Evolutionary conservation across 53 echinoderm and acorn worm genomes (phyloP).

Genomic region (Temnopleurus reevesii): DNA sequence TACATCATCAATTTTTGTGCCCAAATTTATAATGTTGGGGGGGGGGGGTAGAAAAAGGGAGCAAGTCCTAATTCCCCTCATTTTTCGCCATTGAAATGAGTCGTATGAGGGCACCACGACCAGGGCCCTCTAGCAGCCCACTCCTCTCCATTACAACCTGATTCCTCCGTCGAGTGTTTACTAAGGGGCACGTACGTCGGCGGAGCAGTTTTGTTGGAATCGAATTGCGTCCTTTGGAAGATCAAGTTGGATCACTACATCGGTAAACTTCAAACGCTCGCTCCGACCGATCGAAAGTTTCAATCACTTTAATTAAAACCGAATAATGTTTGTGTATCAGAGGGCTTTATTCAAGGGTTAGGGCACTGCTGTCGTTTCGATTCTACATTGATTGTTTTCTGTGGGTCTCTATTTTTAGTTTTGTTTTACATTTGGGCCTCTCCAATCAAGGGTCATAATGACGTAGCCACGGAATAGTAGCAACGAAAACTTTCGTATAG

Average conservation of each 20-base stretch:
- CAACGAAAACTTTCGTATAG: neutral
- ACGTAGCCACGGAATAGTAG: neutral
- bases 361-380: neutral
- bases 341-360: neutral
- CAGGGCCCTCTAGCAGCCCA: too few relatives aligned
- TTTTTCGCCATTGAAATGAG: too few relatives aligned
- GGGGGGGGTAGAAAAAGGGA: too few relatives aligned
- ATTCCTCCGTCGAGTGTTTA: too few relatives aligned
- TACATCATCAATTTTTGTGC: too few relatives aligned
- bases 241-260: conserved; percentile 13
- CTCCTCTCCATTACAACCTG: too few relatives aligned
- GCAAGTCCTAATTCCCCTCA: too few relatives aligned
- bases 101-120: too few relatives aligned
- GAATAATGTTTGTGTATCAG: conserved; percentile 47
- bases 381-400: neutral
- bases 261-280: conserved; percentile 30
- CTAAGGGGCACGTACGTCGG: neutral
- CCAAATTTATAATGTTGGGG: too few relatives aligned
- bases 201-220: conserved; percentile 9
- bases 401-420: too few relatives aligned
- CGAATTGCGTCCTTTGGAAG: conserved; percentile 7
- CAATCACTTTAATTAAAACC: conserved; percentile 48
- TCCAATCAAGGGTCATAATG: too few relatives aligned
- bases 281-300: conserved; percentile 45
- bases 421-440: too few relatives aligned